A percentile compares a stretch with the other conserved stretches of the same genome.
phyloP scores from a whole-genome alignment of 1,140 invertebrate genomes.

The Notospermus geniculatus region DNA sequence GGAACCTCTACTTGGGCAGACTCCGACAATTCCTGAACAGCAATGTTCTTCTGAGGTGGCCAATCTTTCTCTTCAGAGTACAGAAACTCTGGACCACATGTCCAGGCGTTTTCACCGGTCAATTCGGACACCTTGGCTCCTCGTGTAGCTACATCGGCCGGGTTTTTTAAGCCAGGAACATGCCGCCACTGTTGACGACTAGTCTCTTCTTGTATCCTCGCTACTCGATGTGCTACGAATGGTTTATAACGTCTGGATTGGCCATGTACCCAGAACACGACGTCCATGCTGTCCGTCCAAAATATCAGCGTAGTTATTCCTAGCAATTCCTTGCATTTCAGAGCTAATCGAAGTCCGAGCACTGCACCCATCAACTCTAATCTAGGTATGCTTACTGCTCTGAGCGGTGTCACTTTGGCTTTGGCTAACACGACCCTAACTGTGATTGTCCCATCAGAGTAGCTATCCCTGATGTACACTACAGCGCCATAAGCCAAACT shows the following conservation, averaged over 20 bases:
- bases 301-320: neutral
- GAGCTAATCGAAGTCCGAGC: neutral
- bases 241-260: neutral
- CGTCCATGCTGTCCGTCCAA: constrained; percentile 6
- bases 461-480: constrained; percentile 3
- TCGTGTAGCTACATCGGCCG: neutral
- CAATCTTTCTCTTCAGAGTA: neutral
- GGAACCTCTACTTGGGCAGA: neutral
- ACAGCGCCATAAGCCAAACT: neutral
- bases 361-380: constrained; percentile 5
- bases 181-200: neutral
- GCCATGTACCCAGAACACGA: neutral
- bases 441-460: neutral
- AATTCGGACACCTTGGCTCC: neutral
- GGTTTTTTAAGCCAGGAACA: neutral
- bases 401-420: neutral
- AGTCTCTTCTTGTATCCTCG: neutral
- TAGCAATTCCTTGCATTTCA: neutral
- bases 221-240: constrained; percentile 5
- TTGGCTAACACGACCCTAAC: neutral
- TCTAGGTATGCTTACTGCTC: neutral
- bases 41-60: neutral
- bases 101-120: neutral
- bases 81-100: neutral
- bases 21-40: neutral